Percentiles rank a stretch among this genome's conserved stretches.
phyloP scores from a whole-genome alignment of 2,888 invertebrate species.

The Nemurella pictetii region DNA sequence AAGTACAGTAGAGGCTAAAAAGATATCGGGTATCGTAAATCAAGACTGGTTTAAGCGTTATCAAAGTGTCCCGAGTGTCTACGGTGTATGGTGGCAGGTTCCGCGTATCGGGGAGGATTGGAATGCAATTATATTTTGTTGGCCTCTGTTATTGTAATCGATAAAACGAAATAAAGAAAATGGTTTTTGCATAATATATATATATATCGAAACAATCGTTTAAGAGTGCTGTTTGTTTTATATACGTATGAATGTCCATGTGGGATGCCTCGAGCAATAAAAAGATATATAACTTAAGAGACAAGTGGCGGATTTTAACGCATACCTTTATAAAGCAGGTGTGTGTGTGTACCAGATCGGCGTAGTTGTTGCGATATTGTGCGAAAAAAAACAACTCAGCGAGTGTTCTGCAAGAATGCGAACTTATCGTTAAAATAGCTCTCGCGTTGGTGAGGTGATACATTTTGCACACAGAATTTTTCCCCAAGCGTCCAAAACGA shows the following conservation, averaged over 20 bases:
- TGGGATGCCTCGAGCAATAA: neutral
- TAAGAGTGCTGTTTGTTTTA: neutral
- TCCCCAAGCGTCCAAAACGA: neutral
- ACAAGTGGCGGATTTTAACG: neutral
- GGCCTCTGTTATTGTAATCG: neutral
- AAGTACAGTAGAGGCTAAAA: slow-evolving; percentile 21
- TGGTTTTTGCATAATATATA: neutral
- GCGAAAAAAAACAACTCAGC: neutral
- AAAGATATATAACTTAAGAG: neutral
- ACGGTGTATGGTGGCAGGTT: neutral
- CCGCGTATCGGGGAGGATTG: neutral
- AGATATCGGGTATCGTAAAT: neutral
- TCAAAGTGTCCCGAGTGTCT: neutral
- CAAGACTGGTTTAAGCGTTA: neutral
- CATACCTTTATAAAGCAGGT: neutral
- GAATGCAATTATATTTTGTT: neutral
- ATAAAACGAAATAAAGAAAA: neutral
- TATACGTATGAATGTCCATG: too few relatives aligned
- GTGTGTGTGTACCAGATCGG: neutral
- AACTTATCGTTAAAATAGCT: neutral
- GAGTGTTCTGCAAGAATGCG: neutral
- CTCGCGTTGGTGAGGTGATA: neutral
- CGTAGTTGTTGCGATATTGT: neutral
- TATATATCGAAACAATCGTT: neutral
- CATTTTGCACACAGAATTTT: neutral